These are phyloP conservation scores for Glandiceps talaboti DNA, from an alignment of 53 echinoderm and acorn worm genomes.

Conservation along the genomic window DNA sequence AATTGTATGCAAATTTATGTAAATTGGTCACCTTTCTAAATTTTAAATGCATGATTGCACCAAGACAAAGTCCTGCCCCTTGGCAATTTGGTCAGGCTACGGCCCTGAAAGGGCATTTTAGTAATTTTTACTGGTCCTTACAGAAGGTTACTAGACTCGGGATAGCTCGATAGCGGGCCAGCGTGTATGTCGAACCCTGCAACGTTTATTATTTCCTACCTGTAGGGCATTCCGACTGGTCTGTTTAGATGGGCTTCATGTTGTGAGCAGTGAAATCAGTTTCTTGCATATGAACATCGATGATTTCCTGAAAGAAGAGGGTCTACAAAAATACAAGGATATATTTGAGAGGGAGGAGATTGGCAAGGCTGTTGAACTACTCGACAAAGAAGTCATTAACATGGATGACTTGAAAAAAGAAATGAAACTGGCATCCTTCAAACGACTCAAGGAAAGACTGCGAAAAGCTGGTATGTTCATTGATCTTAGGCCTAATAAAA, in stretches of 20 bases:
- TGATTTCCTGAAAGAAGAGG: not conserved
- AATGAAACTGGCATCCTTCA: not conserved
- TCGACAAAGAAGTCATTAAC: not conserved
- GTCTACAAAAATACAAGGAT: not conserved
- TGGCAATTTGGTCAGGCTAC: no score
- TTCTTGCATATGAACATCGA: not conserved
- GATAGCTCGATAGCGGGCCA: no score
- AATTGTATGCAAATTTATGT: no score
- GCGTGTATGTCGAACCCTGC: no score
- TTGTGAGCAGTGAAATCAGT: not conserved
- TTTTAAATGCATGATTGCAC: no score
- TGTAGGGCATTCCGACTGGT: not conserved
- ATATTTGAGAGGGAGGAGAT: not conserved
- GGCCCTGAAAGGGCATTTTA: no score
- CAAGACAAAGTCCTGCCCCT: no score
- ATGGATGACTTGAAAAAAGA: not conserved
- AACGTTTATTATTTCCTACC: no score
- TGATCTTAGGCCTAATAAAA: no score
- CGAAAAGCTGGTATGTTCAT: not conserved
- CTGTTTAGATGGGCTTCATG: not conserved
- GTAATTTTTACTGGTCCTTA: no score
- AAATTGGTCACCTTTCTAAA: no score
- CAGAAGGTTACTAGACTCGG: no score
- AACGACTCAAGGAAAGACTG: not conserved
- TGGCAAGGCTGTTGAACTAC: not conserved